Evolutionary conservation across 2,888 invertebrate species (phyloP), one percentile per base, ranked within the genome.

Genomic region (Spisula solida): DNA sequence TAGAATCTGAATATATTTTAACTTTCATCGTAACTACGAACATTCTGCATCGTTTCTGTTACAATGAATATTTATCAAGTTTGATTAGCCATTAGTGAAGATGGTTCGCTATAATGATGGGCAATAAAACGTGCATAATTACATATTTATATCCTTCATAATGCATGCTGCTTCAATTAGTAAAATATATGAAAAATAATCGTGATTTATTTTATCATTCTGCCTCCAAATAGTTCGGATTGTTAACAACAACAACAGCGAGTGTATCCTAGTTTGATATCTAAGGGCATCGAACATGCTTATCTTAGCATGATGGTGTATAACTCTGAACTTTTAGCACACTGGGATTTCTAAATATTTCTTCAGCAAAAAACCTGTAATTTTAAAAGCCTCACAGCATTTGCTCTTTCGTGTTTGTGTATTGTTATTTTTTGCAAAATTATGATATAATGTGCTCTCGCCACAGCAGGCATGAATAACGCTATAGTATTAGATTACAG

Each of bases 21-120:
- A 25, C 60, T 66, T 66, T 5, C 6, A 8, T 25, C 60, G 10
- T n/a, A 25, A 51, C 51, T 25, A 25, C 25, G n/a, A n/a, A 66
- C 25, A 66, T 66, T 66, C 8, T 12, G 25, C 6, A 6, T n/a
- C 6, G n/a, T n/a, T 25, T 25, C 8, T 66, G 20, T 66, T 66
- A 66, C 25, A 8, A 66, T 66, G 10, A 66, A 66, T 66, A 66
- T 66, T 66, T n/a, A 66, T 66, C 60, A 66, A 66, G n/a, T 66
- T 25, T 66, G 60, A 66, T 66, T 25, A 66, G 25, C 60, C 4
- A 66, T 66, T 66, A 25, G 5, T 10, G 10, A 12, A n/a, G n/a
- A 66, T 25, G 60, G n/a, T 25, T 66, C 4, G n/a, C 8, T 66
- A n/a, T 66, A 25, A 66, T 66, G 60, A n/a, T 12, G 41, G n/a